Evolutionary conservation across 2,113 vertebrate genomes (phyloP).

Genomic region (Hepsetus odoe): DNA sequence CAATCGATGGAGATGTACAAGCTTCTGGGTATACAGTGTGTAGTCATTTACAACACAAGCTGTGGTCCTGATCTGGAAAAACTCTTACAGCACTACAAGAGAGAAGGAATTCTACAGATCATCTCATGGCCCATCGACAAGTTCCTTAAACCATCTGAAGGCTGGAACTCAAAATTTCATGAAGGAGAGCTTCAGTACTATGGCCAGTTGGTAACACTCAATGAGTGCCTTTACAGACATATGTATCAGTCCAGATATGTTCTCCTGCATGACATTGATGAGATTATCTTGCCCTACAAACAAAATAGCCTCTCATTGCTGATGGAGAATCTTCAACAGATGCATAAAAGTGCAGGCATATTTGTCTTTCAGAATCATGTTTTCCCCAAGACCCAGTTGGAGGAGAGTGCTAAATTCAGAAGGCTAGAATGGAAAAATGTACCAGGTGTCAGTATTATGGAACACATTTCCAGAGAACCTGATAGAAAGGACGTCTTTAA

Average conservation of each 20-base stretch:
- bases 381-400: constrained; percentile 67
- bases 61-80: constrained; percentile 71
- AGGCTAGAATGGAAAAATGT: constrained; percentile 60
- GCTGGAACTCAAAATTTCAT: constrained; percentile 56
- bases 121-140: constrained; percentile 77
- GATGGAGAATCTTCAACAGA: constrained; percentile 65
- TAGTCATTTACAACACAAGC: constrained; percentile 82
- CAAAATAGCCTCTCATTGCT: constrained; percentile 64
- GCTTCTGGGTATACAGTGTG: constrained; percentile 74
- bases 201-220: constrained; percentile 69
- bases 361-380: constrained; percentile 79
- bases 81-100: constrained; percentile 71
- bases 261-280: constrained; percentile 78
- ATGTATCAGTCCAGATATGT: constrained; percentile 71
- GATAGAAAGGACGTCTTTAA: constrained; percentile 25
- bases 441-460: constrained; percentile 70
- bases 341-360: constrained; percentile 59
- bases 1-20: constrained; percentile 82
- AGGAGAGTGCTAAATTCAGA: constrained; percentile 50
- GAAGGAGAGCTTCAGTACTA: constrained; percentile 71
- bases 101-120: constrained; percentile 74
- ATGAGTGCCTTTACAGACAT: constrained; percentile 74
- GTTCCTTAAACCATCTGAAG: constrained; percentile 66
- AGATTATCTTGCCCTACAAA: constrained; percentile 77
- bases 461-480: constrained; percentile 67